Conservation (phyloP, 2,113 vertebrate species). For the Lagopus leucura region DNA sequence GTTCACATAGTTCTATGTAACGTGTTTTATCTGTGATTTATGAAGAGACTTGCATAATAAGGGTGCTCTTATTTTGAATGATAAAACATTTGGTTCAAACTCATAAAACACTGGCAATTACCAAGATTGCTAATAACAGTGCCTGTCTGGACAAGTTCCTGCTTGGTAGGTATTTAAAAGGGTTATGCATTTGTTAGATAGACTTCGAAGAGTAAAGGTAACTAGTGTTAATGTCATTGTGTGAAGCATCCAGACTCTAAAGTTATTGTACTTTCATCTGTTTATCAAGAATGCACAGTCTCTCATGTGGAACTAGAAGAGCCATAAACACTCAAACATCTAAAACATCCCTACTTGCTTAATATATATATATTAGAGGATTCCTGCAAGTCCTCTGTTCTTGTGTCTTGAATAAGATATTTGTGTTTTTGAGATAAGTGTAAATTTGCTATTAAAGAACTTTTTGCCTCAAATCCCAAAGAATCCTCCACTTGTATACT, state of each 20-base stretch:
- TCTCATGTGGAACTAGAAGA: not conserved
- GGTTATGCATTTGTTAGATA: not conserved
- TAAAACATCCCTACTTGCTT: not conserved
- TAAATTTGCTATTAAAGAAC: not conserved
- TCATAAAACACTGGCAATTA: not conserved
- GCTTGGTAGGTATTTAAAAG: not conserved
- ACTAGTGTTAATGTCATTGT: not conserved
- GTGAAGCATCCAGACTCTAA: not conserved
- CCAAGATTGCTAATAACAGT: not conserved
- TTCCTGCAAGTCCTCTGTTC: not conserved
- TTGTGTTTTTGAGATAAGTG: not conserved
- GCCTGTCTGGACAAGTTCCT: not conserved
- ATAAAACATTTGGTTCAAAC: not conserved
- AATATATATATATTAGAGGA: not conserved
- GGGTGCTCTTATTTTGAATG: not conserved
- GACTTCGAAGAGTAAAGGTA: not conserved
- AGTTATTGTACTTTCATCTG: not conserved
- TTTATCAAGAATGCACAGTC: not conserved
- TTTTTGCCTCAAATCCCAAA: not conserved
- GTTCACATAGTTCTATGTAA: not conserved
- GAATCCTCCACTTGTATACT: rapidly evolving
- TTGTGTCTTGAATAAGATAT: not conserved
- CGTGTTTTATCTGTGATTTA: not conserved
- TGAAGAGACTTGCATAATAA: not conserved
- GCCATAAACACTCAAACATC: not conserved